These are phyloP conservation scores for Apamea anceps DNA, from an alignment of 2,888 invertebrate genomes.

Conservation along the genomic window DNA sequence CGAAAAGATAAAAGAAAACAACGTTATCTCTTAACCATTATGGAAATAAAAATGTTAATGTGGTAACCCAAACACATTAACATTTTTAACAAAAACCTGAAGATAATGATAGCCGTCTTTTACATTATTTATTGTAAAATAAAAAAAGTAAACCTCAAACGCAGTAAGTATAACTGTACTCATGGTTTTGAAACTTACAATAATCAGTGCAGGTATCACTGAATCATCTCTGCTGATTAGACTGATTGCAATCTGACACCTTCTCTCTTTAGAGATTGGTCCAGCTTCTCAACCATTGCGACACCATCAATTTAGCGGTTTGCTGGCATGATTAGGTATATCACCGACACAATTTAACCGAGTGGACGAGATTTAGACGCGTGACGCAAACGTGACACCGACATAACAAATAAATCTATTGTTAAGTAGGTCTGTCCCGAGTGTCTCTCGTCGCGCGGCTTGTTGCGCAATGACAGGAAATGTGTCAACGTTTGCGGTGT, in stretches of 20 bases:
- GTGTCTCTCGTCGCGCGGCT: neutral
- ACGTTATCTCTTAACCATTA: neutral
- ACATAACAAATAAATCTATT: conserved; percentile 36
- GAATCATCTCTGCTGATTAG: neutral
- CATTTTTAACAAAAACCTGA: conserved; percentile 1
- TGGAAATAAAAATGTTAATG: conserved; percentile 6
- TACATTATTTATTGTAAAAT: neutral
- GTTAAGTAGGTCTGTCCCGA: conserved; percentile 8
- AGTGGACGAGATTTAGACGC: too few relatives aligned
- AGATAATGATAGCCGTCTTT: neutral
- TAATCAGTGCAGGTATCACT: neutral
- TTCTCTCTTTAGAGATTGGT: neutral
- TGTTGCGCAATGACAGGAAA: conserved; percentile 2
- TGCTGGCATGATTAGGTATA: neutral
- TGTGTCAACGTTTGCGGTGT: neutral
- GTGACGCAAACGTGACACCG: conserved; percentile 26
- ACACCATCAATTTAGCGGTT: neutral
- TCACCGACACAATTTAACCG: neutral
- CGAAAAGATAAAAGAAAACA: conserved; percentile 24
- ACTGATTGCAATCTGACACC: neutral
- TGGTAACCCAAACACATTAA: neutral
- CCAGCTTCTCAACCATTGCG: neutral
- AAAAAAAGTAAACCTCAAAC: neutral
- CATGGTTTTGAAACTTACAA: neutral
- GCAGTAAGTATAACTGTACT: neutral